A percentile compares a stretch with the other conserved stretches of the same genome.
Evolutionary conservation across 2,888 invertebrate genomes (phyloP).

Genomic region (Agonum fuliginosum): DNA sequence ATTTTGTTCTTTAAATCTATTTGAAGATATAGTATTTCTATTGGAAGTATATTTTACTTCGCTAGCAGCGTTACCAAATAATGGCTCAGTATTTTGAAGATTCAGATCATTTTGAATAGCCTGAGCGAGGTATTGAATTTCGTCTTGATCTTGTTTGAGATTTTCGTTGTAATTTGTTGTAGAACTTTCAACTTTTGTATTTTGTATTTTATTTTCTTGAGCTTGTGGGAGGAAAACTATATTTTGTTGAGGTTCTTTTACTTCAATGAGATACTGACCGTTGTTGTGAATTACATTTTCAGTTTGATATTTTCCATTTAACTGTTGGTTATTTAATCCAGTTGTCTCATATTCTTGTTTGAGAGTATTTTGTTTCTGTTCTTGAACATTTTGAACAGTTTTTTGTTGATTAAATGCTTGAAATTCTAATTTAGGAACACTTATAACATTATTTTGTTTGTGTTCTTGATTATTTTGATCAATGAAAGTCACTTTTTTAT

Average conservation of each 20-base stretch:
- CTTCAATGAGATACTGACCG: slow-evolving; percentile 41
- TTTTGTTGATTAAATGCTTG: no score
- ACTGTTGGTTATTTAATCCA: slow-evolving; percentile 28
- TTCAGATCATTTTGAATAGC: slow-evolving; percentile 34
- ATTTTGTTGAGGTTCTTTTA: slow-evolving; percentile 39
- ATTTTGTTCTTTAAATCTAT: slow-evolving; percentile 30
- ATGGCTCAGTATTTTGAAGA: slow-evolving; percentile 40
- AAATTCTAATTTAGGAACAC: no score
- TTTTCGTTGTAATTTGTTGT: slow-evolving; percentile 29
- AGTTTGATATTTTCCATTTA: neutral
- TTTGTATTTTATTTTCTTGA: slow-evolving; percentile 9
- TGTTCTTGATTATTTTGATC: slow-evolving; percentile 42
- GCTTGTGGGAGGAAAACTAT: neutral
- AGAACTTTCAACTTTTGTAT: slow-evolving; percentile 22
- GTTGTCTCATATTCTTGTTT: slow-evolving; percentile 48
- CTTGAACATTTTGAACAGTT: slow-evolving; percentile 36
- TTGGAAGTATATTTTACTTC: slow-evolving; percentile 52
- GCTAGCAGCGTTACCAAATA: slow-evolving; percentile 45
- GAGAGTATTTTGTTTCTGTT: slow-evolving; percentile 26
- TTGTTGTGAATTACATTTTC: slow-evolving; percentile 13
- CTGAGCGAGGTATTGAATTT: slow-evolving; percentile 24
- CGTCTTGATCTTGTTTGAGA: slow-evolving; percentile 24
- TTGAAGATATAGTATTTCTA: slow-evolving; percentile 20
- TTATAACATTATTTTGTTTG: slow-evolving; percentile 4
- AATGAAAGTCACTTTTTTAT: slow-evolving; percentile 16